phyloP scores from a whole-genome alignment of 2,888 invertebrate species.

The Ceriagrion tenellum region DNA sequence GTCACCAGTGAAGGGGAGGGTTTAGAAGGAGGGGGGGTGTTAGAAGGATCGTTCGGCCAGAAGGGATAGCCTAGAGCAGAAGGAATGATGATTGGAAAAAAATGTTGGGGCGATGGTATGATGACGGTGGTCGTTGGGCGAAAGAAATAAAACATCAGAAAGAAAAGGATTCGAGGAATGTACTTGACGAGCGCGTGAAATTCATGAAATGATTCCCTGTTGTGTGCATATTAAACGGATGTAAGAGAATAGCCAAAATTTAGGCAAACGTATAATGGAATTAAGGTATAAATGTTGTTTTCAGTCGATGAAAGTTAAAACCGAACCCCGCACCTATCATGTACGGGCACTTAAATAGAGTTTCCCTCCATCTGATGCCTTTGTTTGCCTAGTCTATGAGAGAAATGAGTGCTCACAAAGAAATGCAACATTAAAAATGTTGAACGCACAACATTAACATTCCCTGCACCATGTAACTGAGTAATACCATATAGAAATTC shows the following conservation, averaged over 20 bases:
- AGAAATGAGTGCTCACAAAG: too few species aligned
- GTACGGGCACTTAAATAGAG: too few species aligned
- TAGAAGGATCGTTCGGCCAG: not conserved
- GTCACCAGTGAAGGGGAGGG: not conserved
- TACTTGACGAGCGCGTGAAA: not conserved
- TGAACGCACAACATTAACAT: too few species aligned
- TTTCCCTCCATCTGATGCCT: too few species aligned
- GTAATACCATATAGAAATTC: too few species aligned
- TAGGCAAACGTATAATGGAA: too few species aligned
- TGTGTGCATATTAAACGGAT: not conserved
- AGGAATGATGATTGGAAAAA: slow-evolving; percentile 18
- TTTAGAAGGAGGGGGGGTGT: not conserved
- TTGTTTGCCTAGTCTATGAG: too few species aligned
- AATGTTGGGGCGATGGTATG: not conserved
- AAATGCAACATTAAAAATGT: too few species aligned
- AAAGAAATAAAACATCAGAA: not conserved
- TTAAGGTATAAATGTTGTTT: too few species aligned
- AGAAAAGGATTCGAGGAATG: not conserved
- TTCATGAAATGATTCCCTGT: not conserved
- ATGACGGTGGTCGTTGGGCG: not conserved
- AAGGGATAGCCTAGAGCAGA: slow-evolving; percentile 8
- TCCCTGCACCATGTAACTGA: too few species aligned
- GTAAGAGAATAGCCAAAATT: not conserved
- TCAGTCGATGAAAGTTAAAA: too few species aligned
- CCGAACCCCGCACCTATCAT: too few species aligned